Conservation (phyloP, 2,888 invertebrate species). For the Selenia dentaria region DNA sequence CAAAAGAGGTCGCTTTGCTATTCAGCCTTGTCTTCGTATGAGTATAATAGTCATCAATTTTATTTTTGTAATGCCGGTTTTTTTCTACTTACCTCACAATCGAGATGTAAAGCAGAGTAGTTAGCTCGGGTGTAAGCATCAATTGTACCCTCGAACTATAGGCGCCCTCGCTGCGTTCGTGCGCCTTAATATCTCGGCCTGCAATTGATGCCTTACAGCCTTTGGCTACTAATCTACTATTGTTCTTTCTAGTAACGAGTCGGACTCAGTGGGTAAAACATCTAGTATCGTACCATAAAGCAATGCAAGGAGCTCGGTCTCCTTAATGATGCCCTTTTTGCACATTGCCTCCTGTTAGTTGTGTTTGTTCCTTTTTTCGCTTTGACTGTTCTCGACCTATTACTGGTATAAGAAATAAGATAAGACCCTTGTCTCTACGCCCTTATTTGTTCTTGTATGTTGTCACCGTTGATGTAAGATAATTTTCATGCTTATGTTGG, state of each 20-base stretch:
- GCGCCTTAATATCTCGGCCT: no score
- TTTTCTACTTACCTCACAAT: no score
- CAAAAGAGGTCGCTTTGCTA: no score
- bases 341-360: slow-evolving; percentile 21
- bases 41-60: no score
- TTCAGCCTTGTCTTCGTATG: no score
- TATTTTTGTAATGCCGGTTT: no score
- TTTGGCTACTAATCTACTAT: no score
- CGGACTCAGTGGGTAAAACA: slow-evolving; percentile 6
- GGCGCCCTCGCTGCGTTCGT: no score
- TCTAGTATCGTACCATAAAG: slow-evolving; percentile 21
- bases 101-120: no score
- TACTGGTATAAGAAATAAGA: slow-evolving; percentile 37
- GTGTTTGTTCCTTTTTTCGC: slow-evolving; percentile 32
- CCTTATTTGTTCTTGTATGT: slow-evolving; percentile 31
- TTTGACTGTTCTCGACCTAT: slow-evolving; percentile 35
- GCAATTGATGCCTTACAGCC: no score
- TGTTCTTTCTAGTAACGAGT: background rate
- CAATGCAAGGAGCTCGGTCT: slow-evolving; percentile 26
- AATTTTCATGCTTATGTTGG: slow-evolving; percentile 13
- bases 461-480: slow-evolving; percentile 24
- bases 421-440: slow-evolving; percentile 26
- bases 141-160: no score
- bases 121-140: no score
- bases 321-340: slow-evolving; percentile 36